Evolutionary conservation across 2,113 vertebrate species (phyloP).

Genomic region (Melozone crissalis): DNA sequence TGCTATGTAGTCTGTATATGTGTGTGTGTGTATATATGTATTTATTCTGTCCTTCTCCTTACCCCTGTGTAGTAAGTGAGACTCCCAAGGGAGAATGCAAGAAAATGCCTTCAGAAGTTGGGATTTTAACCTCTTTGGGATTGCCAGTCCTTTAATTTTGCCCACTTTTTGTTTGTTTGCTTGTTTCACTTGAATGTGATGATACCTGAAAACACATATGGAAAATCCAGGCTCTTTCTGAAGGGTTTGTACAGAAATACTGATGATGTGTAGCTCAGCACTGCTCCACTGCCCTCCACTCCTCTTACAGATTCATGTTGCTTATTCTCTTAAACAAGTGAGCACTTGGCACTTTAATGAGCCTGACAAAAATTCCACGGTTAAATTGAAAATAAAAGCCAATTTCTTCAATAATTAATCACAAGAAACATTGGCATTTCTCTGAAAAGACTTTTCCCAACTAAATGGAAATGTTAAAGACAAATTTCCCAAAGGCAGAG

Average conservation of each 20-base stretch:
- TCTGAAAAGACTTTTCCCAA: background rate
- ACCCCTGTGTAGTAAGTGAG: background rate
- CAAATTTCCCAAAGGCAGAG: background rate
- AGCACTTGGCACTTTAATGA: background rate
- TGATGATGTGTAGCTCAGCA: background rate
- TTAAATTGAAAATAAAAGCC: background rate
- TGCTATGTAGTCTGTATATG: background rate
- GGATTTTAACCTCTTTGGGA: background rate
- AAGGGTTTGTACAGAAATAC: background rate
- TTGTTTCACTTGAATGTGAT: background rate
- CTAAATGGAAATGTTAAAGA: background rate
- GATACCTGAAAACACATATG: background rate
- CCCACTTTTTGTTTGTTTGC: background rate
- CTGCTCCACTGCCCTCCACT: background rate
- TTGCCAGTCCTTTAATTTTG: background rate
- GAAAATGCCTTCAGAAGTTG: background rate
- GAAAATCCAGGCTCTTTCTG: background rate
- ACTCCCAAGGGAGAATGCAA: background rate
- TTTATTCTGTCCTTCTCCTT: background rate
- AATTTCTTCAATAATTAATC: background rate
- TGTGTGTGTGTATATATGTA: background rate
- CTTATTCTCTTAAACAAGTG: background rate
- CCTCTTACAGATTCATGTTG: background rate
- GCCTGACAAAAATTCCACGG: background rate
- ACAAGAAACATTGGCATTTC: background rate